Conservation (phyloP, 2,888 invertebrate genomes). For the Acanthosepion esculentum region DNA sequence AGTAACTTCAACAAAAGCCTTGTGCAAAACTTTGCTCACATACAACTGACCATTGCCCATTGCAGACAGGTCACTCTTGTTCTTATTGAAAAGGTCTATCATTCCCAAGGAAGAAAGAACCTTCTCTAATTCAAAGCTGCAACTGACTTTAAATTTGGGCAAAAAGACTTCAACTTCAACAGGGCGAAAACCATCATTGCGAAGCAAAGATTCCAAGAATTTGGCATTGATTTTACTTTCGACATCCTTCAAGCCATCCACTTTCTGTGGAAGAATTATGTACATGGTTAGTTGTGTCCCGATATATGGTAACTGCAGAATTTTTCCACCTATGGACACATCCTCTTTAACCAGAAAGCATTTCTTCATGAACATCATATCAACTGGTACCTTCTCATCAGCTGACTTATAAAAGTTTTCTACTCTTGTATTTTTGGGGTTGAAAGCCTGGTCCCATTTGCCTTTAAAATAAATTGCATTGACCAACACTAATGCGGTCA, state of each 20-base stretch:
- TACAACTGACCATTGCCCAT: constrained; percentile 61
- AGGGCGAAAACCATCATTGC: neutral
- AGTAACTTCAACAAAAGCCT: constrained; percentile 72
- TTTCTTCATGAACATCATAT: constrained; percentile 83
- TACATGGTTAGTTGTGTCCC: constrained; percentile 64
- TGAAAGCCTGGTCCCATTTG: constrained; percentile 78
- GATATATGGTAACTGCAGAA: constrained; percentile 83
- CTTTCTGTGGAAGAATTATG: constrained; percentile 64
- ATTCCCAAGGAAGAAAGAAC: constrained; percentile 64
- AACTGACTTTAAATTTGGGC: constrained; percentile 55
- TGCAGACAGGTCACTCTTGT: constrained; percentile 67
- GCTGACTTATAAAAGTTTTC: constrained; percentile 78
- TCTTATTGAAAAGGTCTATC: constrained; percentile 61
- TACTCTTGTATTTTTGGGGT: constrained; percentile 75
- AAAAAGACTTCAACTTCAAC: constrained; percentile 48
- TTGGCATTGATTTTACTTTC: constrained; percentile 54
- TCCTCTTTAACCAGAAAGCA: constrained; percentile 78
- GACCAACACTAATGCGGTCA: constrained; percentile 74
- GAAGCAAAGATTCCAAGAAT: neutral
- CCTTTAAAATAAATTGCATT: constrained; percentile 77
- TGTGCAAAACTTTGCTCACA: constrained; percentile 69
- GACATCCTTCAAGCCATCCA: constrained; percentile 59
- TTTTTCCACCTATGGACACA: constrained; percentile 83
- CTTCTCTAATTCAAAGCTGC: constrained; percentile 57
- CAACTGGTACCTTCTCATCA: constrained; percentile 71